Conservation (phyloP, 2,113 vertebrate species). For the Seriola quinqueradiata region DNA sequence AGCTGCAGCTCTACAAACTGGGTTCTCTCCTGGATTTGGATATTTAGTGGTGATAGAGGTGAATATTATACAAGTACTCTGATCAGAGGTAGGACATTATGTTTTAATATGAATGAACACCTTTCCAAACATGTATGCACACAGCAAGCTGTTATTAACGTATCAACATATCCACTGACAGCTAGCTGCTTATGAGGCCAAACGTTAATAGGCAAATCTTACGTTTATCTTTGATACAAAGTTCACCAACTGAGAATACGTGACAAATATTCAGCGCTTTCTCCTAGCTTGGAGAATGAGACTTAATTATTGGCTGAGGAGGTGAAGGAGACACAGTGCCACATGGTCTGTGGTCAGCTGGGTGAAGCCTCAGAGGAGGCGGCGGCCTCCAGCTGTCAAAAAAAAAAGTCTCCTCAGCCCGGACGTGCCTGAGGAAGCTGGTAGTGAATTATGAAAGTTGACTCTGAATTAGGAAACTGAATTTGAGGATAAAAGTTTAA, state of each 20-base stretch:
- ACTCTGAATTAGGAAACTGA: not conserved
- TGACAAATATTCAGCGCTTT: slow-evolving; percentile 37
- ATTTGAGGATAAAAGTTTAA: not conserved
- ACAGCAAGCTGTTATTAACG: not conserved
- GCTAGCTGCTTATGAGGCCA: too few relatives aligned
- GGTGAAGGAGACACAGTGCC: slow-evolving; percentile 40
- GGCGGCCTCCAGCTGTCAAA: slow-evolving; percentile 35
- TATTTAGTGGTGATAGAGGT: not conserved
- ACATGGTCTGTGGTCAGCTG: slow-evolving; percentile 56
- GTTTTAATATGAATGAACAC: not conserved
- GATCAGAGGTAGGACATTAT: not conserved
- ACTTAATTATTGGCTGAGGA: slow-evolving; percentile 42
- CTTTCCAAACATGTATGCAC: not conserved
- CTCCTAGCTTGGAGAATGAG: not conserved
- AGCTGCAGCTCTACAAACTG: not conserved
- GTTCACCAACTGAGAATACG: slow-evolving; percentile 5
- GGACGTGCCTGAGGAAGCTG: slow-evolving; percentile 1
- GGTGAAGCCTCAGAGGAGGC: slow-evolving; percentile 45
- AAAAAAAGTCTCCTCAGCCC: slow-evolving; percentile 15
- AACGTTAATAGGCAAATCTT: not conserved
- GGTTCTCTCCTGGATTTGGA: not conserved
- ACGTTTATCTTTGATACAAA: not conserved
- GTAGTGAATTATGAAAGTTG: slow-evolving; percentile 19
- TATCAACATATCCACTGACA: not conserved
- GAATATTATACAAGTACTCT: not conserved